phyloP scores from a whole-genome alignment of 2,113 vertebrate genomes.

The Hypocryptadius cinnamomeus region DNA sequence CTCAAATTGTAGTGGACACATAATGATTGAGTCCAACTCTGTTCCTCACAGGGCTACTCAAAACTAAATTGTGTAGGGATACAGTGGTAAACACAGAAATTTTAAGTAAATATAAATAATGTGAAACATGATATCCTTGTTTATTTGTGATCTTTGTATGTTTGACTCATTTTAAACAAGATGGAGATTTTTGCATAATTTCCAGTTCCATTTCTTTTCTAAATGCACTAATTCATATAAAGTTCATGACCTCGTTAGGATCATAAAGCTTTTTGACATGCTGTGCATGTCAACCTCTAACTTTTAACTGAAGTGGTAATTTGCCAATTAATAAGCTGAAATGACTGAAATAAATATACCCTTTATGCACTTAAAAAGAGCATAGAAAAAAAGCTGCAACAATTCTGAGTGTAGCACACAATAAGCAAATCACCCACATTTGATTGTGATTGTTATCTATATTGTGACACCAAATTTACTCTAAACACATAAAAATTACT shows the following conservation, averaged over 20 bases:
- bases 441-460: background rate
- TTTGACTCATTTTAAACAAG: background rate
- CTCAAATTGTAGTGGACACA: accelerated
- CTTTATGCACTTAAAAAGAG: background rate
- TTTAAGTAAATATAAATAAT: background rate
- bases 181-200: background rate
- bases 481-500: background rate
- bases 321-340: background rate
- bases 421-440: background rate
- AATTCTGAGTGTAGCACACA: background rate
- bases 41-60: background rate
- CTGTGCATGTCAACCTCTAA: background rate
- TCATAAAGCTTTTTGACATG: background rate
- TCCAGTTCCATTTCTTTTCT: background rate
- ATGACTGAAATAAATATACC: background rate
- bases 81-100: background rate
- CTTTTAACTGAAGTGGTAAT: background rate
- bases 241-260: background rate
- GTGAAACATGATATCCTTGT: background rate
- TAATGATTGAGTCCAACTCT: background rate
- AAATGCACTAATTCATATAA: background rate
- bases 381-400: background rate
- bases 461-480: background rate
- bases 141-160: background rate
- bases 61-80: background rate